These are phyloP conservation scores for Hypolimnas misippus DNA, from an alignment of 2,888 invertebrate species.

Conservation along the genomic window DNA sequence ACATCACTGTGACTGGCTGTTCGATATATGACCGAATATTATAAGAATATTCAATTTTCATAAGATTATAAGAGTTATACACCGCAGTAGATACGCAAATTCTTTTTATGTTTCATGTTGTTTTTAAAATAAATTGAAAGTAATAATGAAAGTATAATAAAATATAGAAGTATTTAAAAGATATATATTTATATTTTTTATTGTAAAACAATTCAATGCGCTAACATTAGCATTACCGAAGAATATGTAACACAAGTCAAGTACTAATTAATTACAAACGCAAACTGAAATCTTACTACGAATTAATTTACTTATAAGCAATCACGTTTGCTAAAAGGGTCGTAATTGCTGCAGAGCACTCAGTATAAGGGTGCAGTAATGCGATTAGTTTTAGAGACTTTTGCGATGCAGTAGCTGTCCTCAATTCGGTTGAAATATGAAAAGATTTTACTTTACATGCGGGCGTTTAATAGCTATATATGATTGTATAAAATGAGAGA, in stretches of 20 bases:
- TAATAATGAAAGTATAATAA: no score
- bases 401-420: not conserved
- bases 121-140: no score
- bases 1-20: conserved; percentile 52
- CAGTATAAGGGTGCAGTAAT: no score
- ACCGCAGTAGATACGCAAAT: not conserved
- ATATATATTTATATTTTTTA: no score
- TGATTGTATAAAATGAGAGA: conserved; percentile 17
- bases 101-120: not conserved
- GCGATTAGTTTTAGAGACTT: not conserved
- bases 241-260: not conserved
- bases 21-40: conserved; percentile 24
- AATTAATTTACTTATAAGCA: not conserved
- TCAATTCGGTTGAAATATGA: not conserved
- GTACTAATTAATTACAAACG: not conserved
- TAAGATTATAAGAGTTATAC: not conserved
- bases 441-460: not conserved
- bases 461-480: not conserved
- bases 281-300: not conserved
- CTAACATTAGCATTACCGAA: no score
- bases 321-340: not conserved
- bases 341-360: not conserved
- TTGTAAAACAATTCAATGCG: no score
- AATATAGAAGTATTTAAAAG: no score
- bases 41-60: conserved; percentile 21